Evolutionary conservation across 1,140 invertebrate species (phyloP).

Genomic region (Procambarus virginalis): DNA sequence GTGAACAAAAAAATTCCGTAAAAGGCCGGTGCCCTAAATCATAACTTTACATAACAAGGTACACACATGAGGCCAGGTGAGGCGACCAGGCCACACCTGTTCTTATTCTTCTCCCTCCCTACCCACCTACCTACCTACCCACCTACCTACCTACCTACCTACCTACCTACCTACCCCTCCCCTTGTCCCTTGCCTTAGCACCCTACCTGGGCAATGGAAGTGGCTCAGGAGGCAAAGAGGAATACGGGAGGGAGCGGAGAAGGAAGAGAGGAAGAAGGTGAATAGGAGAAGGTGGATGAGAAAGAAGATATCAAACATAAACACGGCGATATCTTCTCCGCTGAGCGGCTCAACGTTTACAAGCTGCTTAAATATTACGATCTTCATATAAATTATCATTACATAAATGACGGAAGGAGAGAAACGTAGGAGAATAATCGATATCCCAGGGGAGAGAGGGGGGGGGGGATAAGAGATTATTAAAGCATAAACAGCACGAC

Average conservation of each 20-base stretch:
- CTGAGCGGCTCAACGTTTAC: too few species aligned
- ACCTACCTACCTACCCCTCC: neutral
- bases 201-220: too few species aligned
- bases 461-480: too few species aligned
- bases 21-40: slow-evolving; percentile 34
- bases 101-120: neutral
- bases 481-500: too few species aligned
- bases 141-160: neutral
- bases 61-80: slow-evolving; percentile 33
- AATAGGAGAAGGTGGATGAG: neutral
- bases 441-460: too few species aligned
- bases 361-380: too few species aligned
- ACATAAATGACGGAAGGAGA: too few species aligned
- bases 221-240: too few species aligned
- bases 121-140: neutral
- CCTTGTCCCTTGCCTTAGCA: too few species aligned
- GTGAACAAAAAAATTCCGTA: slow-evolving; percentile 8
- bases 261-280: neutral
- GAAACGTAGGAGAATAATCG: too few species aligned
- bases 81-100: slow-evolving; percentile 29
- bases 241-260: neutral
- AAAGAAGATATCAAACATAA: neutral
- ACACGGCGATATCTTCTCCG: too few species aligned
- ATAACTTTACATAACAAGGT: slow-evolving; percentile 52
- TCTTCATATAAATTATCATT: too few species aligned